Conservation (phyloP, 2,888 invertebrate species). For the Cheilosia vulpina region DNA sequence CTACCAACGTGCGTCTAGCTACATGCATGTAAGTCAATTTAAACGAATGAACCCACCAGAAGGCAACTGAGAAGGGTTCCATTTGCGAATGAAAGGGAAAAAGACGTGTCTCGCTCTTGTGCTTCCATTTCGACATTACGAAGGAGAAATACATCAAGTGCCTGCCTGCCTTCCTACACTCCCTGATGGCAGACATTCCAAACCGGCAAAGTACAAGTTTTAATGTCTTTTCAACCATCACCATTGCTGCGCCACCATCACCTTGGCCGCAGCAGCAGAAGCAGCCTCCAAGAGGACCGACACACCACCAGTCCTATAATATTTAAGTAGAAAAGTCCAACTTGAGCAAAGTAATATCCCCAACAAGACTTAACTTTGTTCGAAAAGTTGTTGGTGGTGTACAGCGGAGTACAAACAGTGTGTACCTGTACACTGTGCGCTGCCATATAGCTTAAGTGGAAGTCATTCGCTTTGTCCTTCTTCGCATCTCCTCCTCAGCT, state of each 20-base stretch:
- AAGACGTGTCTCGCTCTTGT: constrained; percentile 27
- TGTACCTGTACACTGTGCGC: constrained; percentile 7
- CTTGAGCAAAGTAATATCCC: constrained; percentile 39
- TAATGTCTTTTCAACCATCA: constrained; percentile 34
- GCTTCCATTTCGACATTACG: constrained; percentile 52
- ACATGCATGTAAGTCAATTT: constrained; percentile 41
- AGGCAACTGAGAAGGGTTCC: constrained; percentile 14
- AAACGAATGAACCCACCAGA: constrained; percentile 12
- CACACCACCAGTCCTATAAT: constrained; percentile 33
- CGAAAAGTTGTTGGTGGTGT: constrained; percentile 3
- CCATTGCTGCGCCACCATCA: constrained; percentile 8
- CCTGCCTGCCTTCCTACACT: background rate
- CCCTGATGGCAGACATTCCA: constrained; percentile 35
- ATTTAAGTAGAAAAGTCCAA: constrained; percentile 54
- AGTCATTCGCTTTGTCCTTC: constrained; percentile 38
- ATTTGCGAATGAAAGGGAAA: constrained; percentile 15
- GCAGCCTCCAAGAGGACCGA: constrained; percentile 3
- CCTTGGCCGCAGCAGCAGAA: constrained; percentile 16
- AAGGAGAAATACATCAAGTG: constrained; percentile 68
- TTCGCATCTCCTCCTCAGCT: background rate
- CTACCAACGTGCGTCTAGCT: background rate
- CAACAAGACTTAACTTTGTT: constrained; percentile 38
- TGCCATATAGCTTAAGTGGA: constrained; percentile 49
- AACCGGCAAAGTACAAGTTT: constrained; percentile 54
- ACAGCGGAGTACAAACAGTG: no score